Percentiles rank a stretch among this genome's conserved stretches.
Evolutionary conservation across 2,797 vertebrate genomes (phyloP).

Genomic region (Sebastes variabilis): DNA sequence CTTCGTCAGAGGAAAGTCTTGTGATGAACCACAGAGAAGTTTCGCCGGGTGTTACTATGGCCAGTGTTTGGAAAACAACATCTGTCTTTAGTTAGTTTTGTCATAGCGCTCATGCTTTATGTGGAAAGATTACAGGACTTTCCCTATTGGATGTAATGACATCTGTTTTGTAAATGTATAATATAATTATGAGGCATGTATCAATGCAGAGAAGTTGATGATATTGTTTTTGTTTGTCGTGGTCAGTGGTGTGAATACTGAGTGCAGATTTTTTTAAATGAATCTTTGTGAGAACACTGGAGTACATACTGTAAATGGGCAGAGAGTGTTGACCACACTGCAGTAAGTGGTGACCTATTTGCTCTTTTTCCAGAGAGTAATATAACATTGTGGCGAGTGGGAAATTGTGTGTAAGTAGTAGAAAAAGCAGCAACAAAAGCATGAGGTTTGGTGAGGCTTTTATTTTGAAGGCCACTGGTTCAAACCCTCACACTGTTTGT

Average conservation of each 20-base stretch:
- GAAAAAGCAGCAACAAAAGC: background rate
- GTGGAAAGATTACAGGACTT: constrained; percentile 42
- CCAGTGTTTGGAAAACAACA: constrained; percentile 72
- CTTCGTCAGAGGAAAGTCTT: background rate
- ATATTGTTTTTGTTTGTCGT: background rate
- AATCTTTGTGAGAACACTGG: background rate
- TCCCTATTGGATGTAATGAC: constrained; percentile 11
- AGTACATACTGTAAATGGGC: background rate
- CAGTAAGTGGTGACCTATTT: background rate
- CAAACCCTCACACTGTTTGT: background rate
- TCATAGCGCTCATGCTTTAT: constrained; percentile 9
- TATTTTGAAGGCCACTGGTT: background rate
- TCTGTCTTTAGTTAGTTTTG: constrained; percentile 65
- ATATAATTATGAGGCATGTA: background rate
- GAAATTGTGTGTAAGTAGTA: background rate
- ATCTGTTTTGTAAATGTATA: background rate
- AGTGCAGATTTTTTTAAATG: background rate
- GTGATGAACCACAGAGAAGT: background rate
- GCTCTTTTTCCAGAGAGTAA: background rate
- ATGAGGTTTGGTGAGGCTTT: background rate
- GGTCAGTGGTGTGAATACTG: background rate
- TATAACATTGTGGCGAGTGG: background rate
- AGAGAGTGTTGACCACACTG: background rate
- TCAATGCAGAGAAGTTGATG: background rate
- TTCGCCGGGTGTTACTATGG: constrained; percentile 60